Conservation (phyloP, 1,140 invertebrate species). For the Myzus persicae region DNA sequence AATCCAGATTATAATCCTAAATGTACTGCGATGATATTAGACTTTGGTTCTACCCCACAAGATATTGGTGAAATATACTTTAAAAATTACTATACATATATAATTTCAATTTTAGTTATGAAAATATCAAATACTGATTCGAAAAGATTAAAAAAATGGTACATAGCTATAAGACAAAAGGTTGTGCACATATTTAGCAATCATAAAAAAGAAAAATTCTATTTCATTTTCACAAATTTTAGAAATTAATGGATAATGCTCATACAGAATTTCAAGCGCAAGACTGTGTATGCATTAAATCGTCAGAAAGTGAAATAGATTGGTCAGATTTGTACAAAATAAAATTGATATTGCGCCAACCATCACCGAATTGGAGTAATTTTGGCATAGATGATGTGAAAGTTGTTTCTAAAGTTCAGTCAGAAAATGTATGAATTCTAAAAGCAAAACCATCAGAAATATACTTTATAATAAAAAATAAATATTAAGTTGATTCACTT, state of each 20-base stretch:
- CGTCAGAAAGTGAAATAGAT: conserved; percentile 37
- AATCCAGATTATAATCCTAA: neutral
- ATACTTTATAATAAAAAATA: neutral
- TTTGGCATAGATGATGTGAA: conserved; percentile 29
- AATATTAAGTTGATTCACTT: neutral
- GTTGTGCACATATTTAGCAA: neutral
- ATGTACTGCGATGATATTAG: conserved; percentile 1
- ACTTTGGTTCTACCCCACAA: conserved; percentile 8
- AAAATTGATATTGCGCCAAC: conserved; percentile 38
- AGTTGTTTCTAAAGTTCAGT: neutral
- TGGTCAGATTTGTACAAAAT: conserved; percentile 51
- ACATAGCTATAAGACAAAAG: conserved; percentile 24
- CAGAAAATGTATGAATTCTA: neutral
- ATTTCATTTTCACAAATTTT: neutral
- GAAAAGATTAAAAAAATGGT: conserved; percentile 17
- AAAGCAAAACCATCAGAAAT: neutral
- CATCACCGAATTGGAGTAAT: conserved; percentile 32
- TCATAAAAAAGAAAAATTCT: neutral
- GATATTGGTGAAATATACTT: conserved; percentile 1
- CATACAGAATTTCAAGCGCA: conserved; percentile 40
- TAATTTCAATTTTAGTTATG: conserved; percentile 18
- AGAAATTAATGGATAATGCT: conserved; percentile 48
- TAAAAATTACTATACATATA: conserved; percentile 36
- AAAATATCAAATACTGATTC: conserved; percentile 28
- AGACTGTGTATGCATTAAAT: conserved; percentile 27